Conservation (phyloP, 2,113 vertebrate species). For the Eclectus roratus region DNA sequence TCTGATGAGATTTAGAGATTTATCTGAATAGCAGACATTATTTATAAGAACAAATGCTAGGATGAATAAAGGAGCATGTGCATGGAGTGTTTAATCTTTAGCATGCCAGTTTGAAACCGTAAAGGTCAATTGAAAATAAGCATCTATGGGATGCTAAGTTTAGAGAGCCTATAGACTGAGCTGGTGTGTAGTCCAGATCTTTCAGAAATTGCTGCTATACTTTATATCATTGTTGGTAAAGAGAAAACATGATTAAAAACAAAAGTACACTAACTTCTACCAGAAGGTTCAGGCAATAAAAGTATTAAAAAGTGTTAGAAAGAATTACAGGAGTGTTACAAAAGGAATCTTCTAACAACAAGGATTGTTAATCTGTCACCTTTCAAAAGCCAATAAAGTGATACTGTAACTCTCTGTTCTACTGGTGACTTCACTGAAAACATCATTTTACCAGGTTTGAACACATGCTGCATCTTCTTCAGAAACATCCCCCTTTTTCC, state of each 20-base stretch:
- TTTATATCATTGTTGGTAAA: neutral
- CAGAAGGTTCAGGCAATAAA: neutral
- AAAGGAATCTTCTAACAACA: neutral
- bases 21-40: conserved; percentile 4
- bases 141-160: neutral
- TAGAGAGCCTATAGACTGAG: neutral
- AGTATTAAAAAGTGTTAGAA: neutral
- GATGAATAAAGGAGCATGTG: neutral
- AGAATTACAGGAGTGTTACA: neutral
- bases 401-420: neutral
- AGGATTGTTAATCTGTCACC: neutral
- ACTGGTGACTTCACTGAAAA: neutral
- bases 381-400: neutral
- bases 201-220: neutral
- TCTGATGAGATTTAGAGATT: conserved; percentile 6
- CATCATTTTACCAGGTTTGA: neutral
- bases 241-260: neutral
- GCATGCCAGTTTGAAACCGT: neutral
- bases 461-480: neutral
- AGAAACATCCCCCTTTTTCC: neutral
- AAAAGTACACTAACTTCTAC: neutral
- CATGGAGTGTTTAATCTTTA: neutral
- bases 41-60: neutral
- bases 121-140: conserved; percentile 25
- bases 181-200: neutral